These are phyloP conservation scores for Smutsia gigantea DNA, from an alignment of 2,797 vertebrate species.

Conservation along the genomic window DNA sequence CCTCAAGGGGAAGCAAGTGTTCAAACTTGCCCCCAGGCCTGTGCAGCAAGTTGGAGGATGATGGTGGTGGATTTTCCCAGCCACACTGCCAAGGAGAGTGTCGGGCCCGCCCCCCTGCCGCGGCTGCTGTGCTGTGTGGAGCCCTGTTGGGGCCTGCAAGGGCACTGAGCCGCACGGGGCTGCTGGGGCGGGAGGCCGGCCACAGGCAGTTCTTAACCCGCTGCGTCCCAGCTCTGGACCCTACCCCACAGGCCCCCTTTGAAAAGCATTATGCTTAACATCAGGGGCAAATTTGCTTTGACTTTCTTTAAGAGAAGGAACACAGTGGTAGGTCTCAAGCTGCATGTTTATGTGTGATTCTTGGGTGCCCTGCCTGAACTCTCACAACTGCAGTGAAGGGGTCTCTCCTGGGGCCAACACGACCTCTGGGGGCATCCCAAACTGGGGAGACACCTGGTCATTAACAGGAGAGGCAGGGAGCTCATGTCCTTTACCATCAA, in stretches of 20 bases:
- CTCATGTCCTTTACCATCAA: neutral
- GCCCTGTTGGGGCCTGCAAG: neutral
- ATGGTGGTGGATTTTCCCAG: constrained; percentile 58
- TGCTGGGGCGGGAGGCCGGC: neutral
- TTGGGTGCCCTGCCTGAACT: neutral
- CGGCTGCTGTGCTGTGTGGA: neutral
- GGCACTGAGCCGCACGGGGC: neutral
- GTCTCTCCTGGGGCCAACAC: neutral
- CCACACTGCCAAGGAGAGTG: neutral
- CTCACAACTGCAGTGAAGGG: neutral
- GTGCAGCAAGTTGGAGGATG: neutral
- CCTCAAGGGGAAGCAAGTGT: constrained; percentile 10
- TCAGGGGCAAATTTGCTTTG: neutral
- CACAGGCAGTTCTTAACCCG: neutral
- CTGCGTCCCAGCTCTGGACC: neutral
- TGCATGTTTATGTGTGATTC: fast-evolving
- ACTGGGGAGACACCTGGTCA: neutral
- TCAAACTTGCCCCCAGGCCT: constrained; percentile 38
- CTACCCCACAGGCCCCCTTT: neutral
- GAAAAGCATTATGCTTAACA: neutral
- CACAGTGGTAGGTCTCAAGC: neutral
- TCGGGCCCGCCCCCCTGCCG: neutral
- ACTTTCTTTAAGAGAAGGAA: neutral
- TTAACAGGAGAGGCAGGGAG: neutral
- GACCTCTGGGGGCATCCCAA: neutral